Conservation (phyloP, 2,888 invertebrate species). For the Pammene fasciana region DNA sequence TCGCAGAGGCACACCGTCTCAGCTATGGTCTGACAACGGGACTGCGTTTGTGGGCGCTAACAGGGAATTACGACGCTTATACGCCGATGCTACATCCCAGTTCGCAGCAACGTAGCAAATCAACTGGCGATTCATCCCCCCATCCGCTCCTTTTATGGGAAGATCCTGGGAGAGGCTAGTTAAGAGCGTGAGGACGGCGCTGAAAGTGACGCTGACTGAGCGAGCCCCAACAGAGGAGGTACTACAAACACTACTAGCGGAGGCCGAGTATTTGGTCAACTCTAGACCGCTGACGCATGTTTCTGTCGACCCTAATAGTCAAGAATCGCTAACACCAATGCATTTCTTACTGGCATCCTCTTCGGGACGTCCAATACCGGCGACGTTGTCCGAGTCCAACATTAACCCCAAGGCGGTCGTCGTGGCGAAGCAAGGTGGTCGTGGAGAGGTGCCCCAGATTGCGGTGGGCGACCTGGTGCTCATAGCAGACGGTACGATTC, state of each 20-base stretch:
- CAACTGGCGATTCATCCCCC: too few species aligned
- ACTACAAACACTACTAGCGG: background rate
- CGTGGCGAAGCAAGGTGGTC: too few species aligned
- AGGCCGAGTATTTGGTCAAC: background rate
- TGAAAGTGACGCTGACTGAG: background rate
- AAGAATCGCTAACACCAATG: background rate
- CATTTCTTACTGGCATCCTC: background rate
- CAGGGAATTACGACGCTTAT: too few species aligned
- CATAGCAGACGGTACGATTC: background rate
- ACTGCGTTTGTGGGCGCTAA: too few species aligned
- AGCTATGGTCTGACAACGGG: too few species aligned
- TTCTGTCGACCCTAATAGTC: background rate
- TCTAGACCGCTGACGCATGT: conserved; percentile 5
- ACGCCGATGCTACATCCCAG: too few species aligned
- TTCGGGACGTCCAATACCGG: background rate
- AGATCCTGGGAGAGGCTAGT: background rate
- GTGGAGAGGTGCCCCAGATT: background rate
- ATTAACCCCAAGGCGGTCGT: too few species aligned
- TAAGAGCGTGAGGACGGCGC: background rate
- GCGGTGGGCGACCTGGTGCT: background rate
- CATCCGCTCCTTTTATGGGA: too few species aligned
- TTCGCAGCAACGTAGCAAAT: too few species aligned
- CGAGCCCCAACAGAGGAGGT: background rate
- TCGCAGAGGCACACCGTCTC: too few species aligned
- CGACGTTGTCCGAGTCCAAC: background rate